Conservation (phyloP, 2,113 vertebrate genomes). For the Phylloscopus whistleri region DNA sequence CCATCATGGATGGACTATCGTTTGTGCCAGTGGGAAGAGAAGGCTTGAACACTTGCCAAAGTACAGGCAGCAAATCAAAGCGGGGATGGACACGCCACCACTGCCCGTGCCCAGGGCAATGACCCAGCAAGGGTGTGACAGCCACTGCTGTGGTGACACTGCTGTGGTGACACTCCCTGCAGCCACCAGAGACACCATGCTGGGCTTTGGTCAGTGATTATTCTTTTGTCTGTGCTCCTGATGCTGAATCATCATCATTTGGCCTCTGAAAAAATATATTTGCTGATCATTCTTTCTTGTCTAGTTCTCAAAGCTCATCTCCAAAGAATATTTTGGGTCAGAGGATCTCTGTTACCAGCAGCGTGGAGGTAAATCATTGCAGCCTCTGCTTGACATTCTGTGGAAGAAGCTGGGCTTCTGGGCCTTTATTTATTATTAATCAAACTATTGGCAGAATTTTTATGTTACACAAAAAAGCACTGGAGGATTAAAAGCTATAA, state of each 20-base stretch:
- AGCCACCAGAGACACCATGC: neutral
- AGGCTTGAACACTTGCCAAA: neutral
- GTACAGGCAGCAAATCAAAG: neutral
- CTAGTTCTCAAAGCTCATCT: neutral
- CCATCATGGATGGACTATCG: rapidly evolving
- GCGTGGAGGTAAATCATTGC: neutral
- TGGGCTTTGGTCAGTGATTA: neutral
- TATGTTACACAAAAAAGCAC: neutral
- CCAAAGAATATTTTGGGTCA: neutral
- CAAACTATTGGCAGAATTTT: neutral
- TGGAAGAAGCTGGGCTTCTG: neutral
- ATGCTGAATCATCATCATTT: neutral
- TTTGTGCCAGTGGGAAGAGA: neutral
- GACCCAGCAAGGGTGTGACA: neutral
- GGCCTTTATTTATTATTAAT: slow-evolving; percentile 3
- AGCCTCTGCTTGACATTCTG: neutral
- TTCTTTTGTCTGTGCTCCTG: neutral
- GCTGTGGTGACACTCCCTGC: neutral
- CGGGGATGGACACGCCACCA: rapidly evolving
- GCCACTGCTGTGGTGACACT: neutral
- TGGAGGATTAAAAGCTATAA: neutral
- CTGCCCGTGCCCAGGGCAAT: rapidly evolving
- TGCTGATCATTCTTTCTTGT: neutral
- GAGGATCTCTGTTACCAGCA: neutral
- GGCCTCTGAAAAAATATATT: neutral